These are phyloP conservation scores for Uria aalge DNA, from an alignment of 2,113 vertebrate genomes.

Conservation along the genomic window DNA sequence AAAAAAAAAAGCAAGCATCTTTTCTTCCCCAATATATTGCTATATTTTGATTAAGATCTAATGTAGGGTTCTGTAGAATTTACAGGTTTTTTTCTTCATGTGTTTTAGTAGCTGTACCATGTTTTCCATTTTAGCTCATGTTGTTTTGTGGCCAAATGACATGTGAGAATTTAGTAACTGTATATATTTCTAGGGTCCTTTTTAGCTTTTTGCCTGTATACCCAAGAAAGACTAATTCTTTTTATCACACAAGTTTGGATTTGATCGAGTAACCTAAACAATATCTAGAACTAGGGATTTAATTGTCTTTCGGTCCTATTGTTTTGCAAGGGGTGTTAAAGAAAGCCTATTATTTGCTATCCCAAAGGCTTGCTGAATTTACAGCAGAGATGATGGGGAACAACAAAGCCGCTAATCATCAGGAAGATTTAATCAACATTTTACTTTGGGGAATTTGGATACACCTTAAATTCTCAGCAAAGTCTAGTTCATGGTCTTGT, in stretches of 20 bases:
- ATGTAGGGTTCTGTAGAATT: neutral
- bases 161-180: neutral
- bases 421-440: slow-evolving; percentile 13
- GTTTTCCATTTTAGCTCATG: neutral
- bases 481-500: neutral
- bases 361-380: neutral
- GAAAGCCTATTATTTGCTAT: neutral
- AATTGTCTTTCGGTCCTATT: neutral
- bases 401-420: neutral
- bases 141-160: neutral
- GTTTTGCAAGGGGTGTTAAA: neutral
- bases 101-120: neutral
- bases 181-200: neutral
- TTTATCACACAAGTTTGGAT: neutral
- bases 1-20: neutral
- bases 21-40: neutral
- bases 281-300: neutral
- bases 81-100: neutral
- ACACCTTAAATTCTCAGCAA: neutral
- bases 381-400: neutral
- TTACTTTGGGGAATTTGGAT: neutral
- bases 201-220: neutral
- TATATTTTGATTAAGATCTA: neutral
- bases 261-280: neutral
- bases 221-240: neutral